phyloP scores from a whole-genome alignment of 2,797 vertebrate species.

The Diceros bicornis region DNA sequence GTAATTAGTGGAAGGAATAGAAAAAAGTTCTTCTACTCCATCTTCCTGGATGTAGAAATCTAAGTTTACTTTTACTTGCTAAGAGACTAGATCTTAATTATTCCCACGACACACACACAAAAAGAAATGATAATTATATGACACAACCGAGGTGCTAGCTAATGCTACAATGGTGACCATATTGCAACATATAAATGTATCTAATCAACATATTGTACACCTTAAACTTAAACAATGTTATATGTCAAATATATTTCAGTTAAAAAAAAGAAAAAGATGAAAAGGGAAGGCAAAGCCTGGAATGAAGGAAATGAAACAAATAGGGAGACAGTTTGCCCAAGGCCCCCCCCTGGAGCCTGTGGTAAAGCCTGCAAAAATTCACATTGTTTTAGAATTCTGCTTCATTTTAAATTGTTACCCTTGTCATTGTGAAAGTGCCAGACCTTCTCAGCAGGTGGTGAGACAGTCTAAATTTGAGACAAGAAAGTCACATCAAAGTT shows the following conservation, averaged over 20 bases:
- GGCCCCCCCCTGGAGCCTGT: background rate
- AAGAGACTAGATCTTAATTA: background rate
- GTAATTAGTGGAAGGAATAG: background rate
- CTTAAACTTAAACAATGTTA: background rate
- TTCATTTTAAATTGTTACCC: background rate
- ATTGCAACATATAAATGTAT: background rate
- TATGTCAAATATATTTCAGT: background rate
- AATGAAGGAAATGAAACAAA: background rate
- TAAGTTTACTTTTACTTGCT: background rate
- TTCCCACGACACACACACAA: background rate
- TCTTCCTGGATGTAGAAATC: background rate
- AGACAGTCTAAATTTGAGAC: background rate
- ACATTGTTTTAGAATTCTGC: background rate
- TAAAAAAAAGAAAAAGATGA: background rate
- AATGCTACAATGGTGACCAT: fast-evolving
- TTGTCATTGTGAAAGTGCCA: background rate
- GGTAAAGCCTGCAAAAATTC: background rate
- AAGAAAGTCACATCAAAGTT: background rate
- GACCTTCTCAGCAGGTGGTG: background rate
- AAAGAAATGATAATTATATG: background rate
- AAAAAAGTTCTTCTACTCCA: background rate
- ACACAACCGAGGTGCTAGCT: background rate
- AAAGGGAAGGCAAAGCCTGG: background rate
- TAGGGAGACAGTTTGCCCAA: background rate
- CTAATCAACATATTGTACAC: background rate